Percentiles rank a stretch among this genome's conserved stretches.
These are phyloP conservation scores for Acanthopleura granulata DNA, from an alignment of 2,888 invertebrate species.

Conservation along the genomic window DNA sequence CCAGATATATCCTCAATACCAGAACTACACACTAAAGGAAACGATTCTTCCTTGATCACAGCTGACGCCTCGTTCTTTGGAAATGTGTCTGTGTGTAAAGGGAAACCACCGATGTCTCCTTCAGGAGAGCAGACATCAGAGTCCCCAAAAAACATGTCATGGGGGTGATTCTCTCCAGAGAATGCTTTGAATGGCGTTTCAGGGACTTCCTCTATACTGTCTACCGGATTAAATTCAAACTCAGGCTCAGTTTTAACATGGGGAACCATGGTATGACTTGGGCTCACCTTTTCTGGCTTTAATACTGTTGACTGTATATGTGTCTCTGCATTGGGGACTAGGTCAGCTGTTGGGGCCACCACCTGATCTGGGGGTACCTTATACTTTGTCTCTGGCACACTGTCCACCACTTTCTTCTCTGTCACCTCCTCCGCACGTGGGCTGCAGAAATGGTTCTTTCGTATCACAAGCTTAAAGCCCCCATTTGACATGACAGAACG, in stretches of 20 bases:
- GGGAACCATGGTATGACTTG: neutral
- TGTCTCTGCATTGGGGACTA: neutral
- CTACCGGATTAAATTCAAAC: neutral
- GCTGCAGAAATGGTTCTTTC: slow-evolving; percentile 11
- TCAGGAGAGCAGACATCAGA: neutral
- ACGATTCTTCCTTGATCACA: neutral
- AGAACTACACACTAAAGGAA: neutral
- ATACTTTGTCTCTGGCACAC: neutral
- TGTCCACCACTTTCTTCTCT: neutral
- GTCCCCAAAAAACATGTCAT: slow-evolving; percentile 1
- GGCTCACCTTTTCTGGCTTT: neutral
- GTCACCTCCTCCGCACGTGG: neutral
- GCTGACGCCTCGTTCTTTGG: neutral
- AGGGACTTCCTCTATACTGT: neutral
- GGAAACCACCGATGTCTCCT: neutral
- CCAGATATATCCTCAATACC: slow-evolving; percentile 2
- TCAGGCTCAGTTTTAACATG: neutral
- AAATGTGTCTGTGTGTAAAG: neutral
- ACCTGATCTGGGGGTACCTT: neutral
- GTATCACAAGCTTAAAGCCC: slow-evolving; percentile 16
- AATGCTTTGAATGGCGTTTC: slow-evolving; percentile 10
- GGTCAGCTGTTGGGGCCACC: neutral
- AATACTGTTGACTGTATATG: neutral
- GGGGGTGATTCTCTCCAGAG: neutral
- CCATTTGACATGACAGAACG: slow-evolving; percentile 11